phyloP scores from a whole-genome alignment of 2,797 vertebrate genomes.

The Silurus lanzhouensis region DNA sequence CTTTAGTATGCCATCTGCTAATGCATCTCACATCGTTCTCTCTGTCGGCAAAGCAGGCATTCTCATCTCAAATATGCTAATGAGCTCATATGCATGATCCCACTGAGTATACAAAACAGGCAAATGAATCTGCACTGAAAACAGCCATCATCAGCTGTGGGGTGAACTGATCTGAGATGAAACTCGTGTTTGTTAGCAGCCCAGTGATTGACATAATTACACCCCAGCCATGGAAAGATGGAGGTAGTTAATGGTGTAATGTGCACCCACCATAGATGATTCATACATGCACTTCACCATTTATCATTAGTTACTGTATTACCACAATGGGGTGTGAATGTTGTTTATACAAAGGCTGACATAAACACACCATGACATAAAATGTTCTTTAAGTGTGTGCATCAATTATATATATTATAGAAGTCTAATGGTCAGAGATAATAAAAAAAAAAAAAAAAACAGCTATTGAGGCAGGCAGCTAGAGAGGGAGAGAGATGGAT shows the following conservation, averaged over 20 bases:
- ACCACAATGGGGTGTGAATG: slow-evolving; percentile 38
- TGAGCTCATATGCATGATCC: slow-evolving; percentile 50
- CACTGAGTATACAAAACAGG: slow-evolving; percentile 56
- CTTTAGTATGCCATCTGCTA: slow-evolving; percentile 66
- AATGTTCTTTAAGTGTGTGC: slow-evolving; percentile 27
- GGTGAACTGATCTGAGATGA: slow-evolving; percentile 66
- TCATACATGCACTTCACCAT: slow-evolving; percentile 60
- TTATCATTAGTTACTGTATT: slow-evolving; percentile 54
- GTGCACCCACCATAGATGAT: slow-evolving; percentile 60
- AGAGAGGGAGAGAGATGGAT: slow-evolving; percentile 13
- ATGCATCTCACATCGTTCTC: slow-evolving; percentile 48
- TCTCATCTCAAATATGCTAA: slow-evolving; percentile 57
- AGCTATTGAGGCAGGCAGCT: neutral
- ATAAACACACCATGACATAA: slow-evolving; percentile 30
- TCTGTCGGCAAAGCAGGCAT: slow-evolving; percentile 50
- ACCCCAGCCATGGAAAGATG: slow-evolving; percentile 62
- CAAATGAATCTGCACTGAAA: slow-evolving; percentile 50
- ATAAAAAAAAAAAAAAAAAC: neutral
- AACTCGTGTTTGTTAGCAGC: slow-evolving; percentile 66
- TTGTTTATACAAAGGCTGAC: slow-evolving; percentile 37
- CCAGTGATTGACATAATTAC: slow-evolving; percentile 71
- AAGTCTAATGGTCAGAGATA: neutral
- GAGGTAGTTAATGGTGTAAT: slow-evolving; percentile 66
- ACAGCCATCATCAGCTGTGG: slow-evolving; percentile 63
- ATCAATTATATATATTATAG: slow-evolving; percentile 24